A percentile compares a stretch with the other conserved stretches of the same genome.
Conservation (phyloP, 2,113 vertebrate genomes). For the Callopanchax toddi region DNA sequence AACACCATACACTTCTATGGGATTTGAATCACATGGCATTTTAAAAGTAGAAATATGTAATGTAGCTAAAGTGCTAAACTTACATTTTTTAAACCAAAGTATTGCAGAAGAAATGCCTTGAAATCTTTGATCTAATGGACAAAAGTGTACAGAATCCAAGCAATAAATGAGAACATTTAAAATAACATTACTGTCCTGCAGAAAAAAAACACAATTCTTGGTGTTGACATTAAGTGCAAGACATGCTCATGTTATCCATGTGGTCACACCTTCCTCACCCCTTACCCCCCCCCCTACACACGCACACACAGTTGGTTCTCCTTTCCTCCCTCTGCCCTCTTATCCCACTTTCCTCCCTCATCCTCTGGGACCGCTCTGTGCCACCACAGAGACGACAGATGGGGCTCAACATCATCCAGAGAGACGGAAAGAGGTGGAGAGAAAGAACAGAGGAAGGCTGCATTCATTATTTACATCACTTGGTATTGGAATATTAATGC, state of each 20-base stretch:
- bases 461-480: slow-evolving; percentile 86
- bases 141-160: no score
- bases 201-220: no score
- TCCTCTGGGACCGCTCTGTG: slow-evolving; percentile 72
- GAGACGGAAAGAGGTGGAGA: slow-evolving; percentile 47
- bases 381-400: slow-evolving; percentile 78
- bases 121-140: no score
- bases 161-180: no score
- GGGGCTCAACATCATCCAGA: slow-evolving; percentile 80
- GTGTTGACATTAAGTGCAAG: slow-evolving; percentile 22
- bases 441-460: slow-evolving; percentile 63
- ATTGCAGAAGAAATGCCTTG: no score
- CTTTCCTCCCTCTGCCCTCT: slow-evolving; percentile 41
- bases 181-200: no score
- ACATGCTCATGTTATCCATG: slow-evolving; percentile 22
- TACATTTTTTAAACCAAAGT: no score
- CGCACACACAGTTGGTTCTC: no score
- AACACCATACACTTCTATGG: no score
- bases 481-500: slow-evolving; percentile 90
- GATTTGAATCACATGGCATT: no score
- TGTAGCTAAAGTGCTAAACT: no score
- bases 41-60: no score
- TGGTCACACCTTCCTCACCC: slow-evolving; percentile 40
- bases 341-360: slow-evolving; percentile 65
- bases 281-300: slow-evolving; percentile 21